A percentile compares a stretch with the other conserved stretches of the same genome.
phyloP scores from a whole-genome alignment of 2,888 invertebrate species.

The Sipunculus nudus region DNA sequence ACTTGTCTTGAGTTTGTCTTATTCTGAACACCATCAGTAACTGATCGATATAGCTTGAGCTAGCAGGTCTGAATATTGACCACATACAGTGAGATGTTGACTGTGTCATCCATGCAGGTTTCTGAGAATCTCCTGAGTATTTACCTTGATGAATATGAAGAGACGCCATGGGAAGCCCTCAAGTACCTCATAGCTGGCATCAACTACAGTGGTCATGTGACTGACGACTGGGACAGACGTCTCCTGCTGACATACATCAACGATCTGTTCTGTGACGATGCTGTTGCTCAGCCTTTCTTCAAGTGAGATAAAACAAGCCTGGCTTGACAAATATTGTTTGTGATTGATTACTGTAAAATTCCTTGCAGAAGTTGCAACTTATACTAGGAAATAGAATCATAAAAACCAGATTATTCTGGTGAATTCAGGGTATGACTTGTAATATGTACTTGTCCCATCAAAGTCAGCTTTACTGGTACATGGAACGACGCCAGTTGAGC shows the following conservation, averaged over 20 bases:
- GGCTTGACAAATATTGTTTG: too few species aligned
- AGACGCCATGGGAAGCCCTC: constrained; percentile 89
- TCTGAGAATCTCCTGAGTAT: constrained; percentile 83
- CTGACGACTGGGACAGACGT: constrained; percentile 79
- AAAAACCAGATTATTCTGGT: too few species aligned
- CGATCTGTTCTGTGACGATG: constrained; percentile 81
- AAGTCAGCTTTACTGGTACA: too few species aligned
- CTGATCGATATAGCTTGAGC: too few species aligned
- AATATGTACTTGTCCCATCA: too few species aligned
- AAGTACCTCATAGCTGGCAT: constrained; percentile 88
- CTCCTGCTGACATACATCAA: constrained; percentile 84
- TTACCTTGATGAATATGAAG: constrained; percentile 86
- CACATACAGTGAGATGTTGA: too few species aligned
- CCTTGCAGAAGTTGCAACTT: too few species aligned
- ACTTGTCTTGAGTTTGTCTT: too few species aligned
- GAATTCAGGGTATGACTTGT: too few species aligned
- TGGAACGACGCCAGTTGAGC: too few species aligned
- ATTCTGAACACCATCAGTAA: too few species aligned
- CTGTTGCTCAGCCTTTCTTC: constrained; percentile 74
- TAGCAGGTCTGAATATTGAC: too few species aligned
- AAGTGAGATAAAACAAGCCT: constrained; percentile 70
- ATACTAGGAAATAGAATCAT: background rate
- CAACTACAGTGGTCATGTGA: constrained; percentile 88
- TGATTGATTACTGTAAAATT: background rate
- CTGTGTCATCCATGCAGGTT: constrained; percentile 59